Evolutionary conservation across 2,113 vertebrate genomes (phyloP).

Genomic region (Maccullochella peelii): DNA sequence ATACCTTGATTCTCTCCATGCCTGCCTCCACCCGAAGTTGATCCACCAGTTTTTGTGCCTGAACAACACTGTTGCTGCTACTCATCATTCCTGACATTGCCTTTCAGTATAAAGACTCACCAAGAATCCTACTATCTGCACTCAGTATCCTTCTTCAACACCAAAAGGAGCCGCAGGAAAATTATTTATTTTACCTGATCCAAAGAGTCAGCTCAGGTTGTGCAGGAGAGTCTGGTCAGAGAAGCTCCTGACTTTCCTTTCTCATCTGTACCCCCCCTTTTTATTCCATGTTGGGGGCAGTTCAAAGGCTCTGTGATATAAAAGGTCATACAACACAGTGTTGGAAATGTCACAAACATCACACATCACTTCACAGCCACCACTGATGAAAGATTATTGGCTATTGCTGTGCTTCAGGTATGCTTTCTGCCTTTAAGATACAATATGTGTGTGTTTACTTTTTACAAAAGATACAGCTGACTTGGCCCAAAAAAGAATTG

Average conservation of each 20-base stretch:
- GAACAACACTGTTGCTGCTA: constrained; percentile 84
- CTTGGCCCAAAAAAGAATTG: background rate
- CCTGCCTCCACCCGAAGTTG: constrained; percentile 85
- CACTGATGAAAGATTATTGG: constrained; percentile 1
- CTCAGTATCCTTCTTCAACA: background rate
- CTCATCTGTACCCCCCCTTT: constrained; percentile 51
- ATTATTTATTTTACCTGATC: constrained; percentile 20
- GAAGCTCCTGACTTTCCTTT: constrained; percentile 32
- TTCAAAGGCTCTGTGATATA: constrained; percentile 81
- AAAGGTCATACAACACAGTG: constrained; percentile 67
- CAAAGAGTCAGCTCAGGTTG: background rate
- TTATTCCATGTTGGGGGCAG: constrained; percentile 33
- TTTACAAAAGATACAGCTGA: background rate
- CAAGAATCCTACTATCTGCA: background rate
- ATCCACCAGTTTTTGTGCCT: constrained; percentile 85
- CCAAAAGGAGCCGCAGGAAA: background rate
- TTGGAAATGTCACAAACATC: constrained; percentile 82
- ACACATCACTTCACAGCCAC: constrained; percentile 58
- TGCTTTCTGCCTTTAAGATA: background rate
- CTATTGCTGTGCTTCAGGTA: background rate
- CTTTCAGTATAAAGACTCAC: background rate
- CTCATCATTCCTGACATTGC: constrained; percentile 80
- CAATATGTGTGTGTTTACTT: background rate
- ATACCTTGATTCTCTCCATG: constrained; percentile 87
- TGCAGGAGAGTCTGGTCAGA: constrained; percentile 36